Evolutionary conservation across 2,888 invertebrate genomes (phyloP).

Genomic region (Andrena marginata): DNA sequence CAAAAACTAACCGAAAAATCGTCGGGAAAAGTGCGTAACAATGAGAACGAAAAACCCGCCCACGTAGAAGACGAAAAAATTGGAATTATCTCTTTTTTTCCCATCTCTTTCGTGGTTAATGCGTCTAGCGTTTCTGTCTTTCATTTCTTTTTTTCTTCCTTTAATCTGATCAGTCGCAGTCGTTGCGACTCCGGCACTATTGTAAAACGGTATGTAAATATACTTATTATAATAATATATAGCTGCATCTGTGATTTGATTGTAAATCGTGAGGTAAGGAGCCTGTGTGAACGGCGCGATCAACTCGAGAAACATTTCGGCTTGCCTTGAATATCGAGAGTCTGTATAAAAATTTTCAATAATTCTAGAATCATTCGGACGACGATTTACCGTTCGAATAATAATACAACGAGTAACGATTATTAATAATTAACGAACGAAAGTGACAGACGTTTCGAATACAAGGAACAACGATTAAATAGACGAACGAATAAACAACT

Average conservation of each 20-base stretch:
- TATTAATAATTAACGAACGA: not conserved
- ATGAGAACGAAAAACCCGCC: conserved; percentile 79
- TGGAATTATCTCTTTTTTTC: conserved; percentile 36
- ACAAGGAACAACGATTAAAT: not conserved
- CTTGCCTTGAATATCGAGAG: conserved; percentile 15
- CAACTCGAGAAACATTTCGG: conserved; percentile 51
- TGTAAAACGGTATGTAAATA: conserved; percentile 84
- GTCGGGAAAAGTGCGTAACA: conserved; percentile 79
- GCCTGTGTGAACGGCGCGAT: conserved; percentile 76
- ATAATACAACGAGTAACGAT: conserved; percentile 19
- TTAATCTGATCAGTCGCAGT: conserved; percentile 73
- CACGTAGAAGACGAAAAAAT: conserved; percentile 57
- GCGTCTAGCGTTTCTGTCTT: conserved; percentile 20
- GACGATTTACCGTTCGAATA: conserved; percentile 41
- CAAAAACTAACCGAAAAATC: conserved; percentile 72
- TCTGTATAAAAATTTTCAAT: conserved; percentile 25
- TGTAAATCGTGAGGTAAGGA: conserved; percentile 84
- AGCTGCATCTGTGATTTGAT: conserved; percentile 85
- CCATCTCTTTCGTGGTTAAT: conserved; percentile 50
- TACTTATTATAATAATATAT: conserved; percentile 84
- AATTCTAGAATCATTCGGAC: conserved; percentile 37
- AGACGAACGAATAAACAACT: not conserved
- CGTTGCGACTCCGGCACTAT: conserved; percentile 79
- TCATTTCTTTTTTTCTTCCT: conserved; percentile 63
- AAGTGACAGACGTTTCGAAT: not conserved